phyloP scores from a whole-genome alignment of 2,888 invertebrate genomes.

The Agriopis leucophaearia region DNA sequence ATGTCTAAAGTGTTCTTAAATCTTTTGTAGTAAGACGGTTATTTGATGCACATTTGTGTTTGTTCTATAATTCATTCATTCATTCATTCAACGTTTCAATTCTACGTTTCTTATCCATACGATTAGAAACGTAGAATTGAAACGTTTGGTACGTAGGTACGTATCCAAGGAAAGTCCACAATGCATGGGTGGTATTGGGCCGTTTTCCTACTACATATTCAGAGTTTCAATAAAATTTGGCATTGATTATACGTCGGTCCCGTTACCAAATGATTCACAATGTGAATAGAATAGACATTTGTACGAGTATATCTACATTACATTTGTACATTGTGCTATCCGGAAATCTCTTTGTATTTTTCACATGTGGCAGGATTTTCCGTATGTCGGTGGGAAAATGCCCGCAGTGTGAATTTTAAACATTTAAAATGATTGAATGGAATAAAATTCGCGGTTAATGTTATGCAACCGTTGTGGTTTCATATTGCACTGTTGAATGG shows the following conservation, averaged over 20 bases:
- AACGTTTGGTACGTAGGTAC: too few species aligned
- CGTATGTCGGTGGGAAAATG: slow-evolving; percentile 31
- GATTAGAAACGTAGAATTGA: too few species aligned
- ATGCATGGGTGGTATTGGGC: too few species aligned
- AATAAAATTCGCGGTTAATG: slow-evolving; percentile 1
- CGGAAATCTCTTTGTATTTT: slow-evolving; percentile 34
- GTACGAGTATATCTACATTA: neutral
- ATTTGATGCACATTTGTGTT: too few species aligned
- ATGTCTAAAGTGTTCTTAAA: too few species aligned
- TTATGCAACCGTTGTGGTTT: slow-evolving; percentile 6
- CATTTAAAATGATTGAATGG: slow-evolving; percentile 2
- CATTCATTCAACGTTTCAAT: too few species aligned
- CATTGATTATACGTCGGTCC: slow-evolving; percentile 3
- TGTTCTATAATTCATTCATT: too few species aligned
- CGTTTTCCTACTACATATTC: too few species aligned
- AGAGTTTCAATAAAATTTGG: neutral
- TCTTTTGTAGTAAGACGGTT: too few species aligned
- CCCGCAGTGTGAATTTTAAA: slow-evolving; percentile 1
- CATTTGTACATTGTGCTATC: slow-evolving; percentile 27
- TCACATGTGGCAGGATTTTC: slow-evolving; percentile 29
- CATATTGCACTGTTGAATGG: slow-evolving; percentile 4
- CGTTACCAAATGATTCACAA: slow-evolving; percentile 31
- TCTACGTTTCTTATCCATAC: too few species aligned
- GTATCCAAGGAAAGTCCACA: too few species aligned
- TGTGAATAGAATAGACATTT: slow-evolving; percentile 33